A percentile compares a stretch with the other conserved stretches of the same genome.
Evolutionary conservation across 2,888 invertebrate species (phyloP).

Genomic region (Aphodius sticticus): DNA sequence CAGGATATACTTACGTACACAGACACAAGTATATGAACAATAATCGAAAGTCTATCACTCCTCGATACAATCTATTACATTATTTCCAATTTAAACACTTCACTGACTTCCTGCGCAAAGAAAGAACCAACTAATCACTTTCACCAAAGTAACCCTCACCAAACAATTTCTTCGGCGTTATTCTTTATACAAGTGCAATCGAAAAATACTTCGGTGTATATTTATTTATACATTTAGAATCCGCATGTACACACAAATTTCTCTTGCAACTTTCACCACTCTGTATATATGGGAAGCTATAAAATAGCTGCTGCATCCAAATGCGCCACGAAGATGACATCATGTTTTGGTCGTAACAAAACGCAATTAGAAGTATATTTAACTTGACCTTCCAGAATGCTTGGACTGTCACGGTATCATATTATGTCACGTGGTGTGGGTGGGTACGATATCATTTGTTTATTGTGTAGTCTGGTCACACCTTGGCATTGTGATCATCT

Average conservation of each 20-base stretch:
- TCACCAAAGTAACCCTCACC: neutral
- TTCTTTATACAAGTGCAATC: neutral
- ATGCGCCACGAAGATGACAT: neutral
- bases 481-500: neutral
- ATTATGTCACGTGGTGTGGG: neutral
- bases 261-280: neutral
- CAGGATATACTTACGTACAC: too few relatives aligned
- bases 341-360: neutral
- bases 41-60: neutral
- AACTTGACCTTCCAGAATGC: neutral
- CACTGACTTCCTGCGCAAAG: neutral
- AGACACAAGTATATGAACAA: neutral
- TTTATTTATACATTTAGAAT: neutral
- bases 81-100: neutral
- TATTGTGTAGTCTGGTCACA: neutral
- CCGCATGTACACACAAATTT: neutral
- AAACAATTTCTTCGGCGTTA: neutral
- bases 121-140: neutral
- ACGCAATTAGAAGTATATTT: neutral
- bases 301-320: neutral
- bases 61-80: neutral
- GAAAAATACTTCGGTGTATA: neutral
- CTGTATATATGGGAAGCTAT: neutral
- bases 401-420: neutral
- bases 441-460: conserved; percentile 4